Evolutionary conservation across 2,888 invertebrate species (phyloP), one percentile per base, ranked within the genome.

Genomic region (Tachina fera): DNA sequence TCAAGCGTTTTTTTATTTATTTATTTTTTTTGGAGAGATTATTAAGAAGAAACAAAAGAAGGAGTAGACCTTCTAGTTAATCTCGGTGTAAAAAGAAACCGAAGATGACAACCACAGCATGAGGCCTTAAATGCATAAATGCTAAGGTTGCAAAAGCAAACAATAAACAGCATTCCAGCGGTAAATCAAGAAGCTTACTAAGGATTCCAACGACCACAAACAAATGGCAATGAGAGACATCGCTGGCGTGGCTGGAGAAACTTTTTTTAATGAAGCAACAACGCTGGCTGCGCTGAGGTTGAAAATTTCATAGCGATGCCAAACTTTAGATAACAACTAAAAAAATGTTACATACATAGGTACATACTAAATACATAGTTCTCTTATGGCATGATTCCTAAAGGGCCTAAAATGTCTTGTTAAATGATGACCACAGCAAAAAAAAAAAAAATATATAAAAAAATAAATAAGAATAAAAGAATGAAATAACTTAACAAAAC

Each of bases 121-220:
- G 86, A 83, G 79, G 67, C 86, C 79, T 83, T 83, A 72, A 86
- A 83, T 86, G 79, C 82, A 75, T 67, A 83, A 75, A 86, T 72
- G 65, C 79, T 83, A 74, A 77, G 58, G 61, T 78, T 83, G 83
- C 86, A 79, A 83, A 45, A 82, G 67, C 72, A 81, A 83, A 77
- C 81, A 81, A 72, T 85, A 75, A 85, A 86, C 86, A 86, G 63
- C 86, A 86, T 86, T 86, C 86, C 86, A 86, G 86, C 86, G 86
- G 86, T 86, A 86, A 83, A 86, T 86, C 83, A 86, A 86, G 86
- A 83, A 86, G 86, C 72, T 86, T 86, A 86, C 86, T 86, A 86
- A 86, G 86, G 86, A 86, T 86, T 86, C 86, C 83, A 75, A n/a
- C 81, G 56, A 81, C 72, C 71, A 72, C 81, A 84, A 80, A 78